Evolutionary conservation across 2,888 invertebrate species (phyloP), one percentile per base, ranked within the genome.

Genomic region (Iselma pallidipennis): DNA sequence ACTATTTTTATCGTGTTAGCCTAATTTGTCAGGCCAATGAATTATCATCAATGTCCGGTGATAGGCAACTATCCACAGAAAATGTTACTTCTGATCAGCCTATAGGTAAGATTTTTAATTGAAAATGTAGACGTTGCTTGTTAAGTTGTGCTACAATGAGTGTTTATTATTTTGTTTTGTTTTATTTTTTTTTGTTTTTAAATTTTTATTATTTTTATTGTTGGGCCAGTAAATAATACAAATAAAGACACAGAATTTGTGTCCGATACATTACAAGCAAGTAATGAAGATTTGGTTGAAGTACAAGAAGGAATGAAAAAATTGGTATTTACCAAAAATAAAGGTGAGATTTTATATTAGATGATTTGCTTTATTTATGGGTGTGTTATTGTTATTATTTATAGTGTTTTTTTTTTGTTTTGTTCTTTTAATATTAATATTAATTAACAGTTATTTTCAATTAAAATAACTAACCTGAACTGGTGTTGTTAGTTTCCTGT

Each of bases 1-100:
- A 99, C 87, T 99, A 99, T 83, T 99, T 99, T 86, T 99, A 99
- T 86, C 94, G 99, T 80, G 94, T 99, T 74, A 96, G 96, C 75
- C 90, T 99, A 75, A 95, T 99, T 81, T 95, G 97, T 80, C 98
- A 99, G 86, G 96, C 97, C 73, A 94, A 92, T 81, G 96, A 97
- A 83, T 71, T 81, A 67, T 80, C 81, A 26, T 81, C 78, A 68
- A 79, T 81, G 79, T 79, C 80, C 59, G 80, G 78, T 49, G 80
- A 81, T 61, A 80, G 73, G 69, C 77, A 78, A 63, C 75, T 72
- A 61, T 74, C 74, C 64, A 71, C 73, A 63, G 78, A 80, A 67
- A 74, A 76, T 63, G 70, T 73, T 57, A 72, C 71, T 63, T 76
- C 79, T 68, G 80, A 79, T 71, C 79, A 78, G 68, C 78, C 79